A percentile compares a stretch with the other conserved stretches of the same genome.
These are phyloP conservation scores for Corydoras maculifer DNA, from an alignment of 2,113 vertebrate species.

Conservation along the genomic window DNA sequence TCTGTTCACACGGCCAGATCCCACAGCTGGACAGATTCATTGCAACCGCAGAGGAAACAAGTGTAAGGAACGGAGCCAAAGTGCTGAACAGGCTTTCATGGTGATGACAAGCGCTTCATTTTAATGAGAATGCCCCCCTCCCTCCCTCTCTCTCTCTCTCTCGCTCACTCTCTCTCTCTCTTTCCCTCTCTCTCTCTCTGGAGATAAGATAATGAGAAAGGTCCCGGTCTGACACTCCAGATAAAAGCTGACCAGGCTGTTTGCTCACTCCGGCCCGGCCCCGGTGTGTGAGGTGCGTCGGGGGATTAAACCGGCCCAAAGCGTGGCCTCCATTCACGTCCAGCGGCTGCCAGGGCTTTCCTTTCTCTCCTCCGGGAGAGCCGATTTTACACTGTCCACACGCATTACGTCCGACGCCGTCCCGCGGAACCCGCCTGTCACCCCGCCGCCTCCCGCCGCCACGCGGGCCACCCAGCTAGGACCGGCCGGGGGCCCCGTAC, in stretches of 20 bases:
- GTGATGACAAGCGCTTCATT: constrained; percentile 39
- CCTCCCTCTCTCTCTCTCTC: constrained; percentile 4
- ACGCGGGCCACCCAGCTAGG: constrained; percentile 69
- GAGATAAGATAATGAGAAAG: no score
- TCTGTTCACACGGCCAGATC: constrained; percentile 23
- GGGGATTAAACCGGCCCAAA: constrained; percentile 2
- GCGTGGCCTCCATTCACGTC: constrained; percentile 23
- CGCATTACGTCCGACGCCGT: constrained; percentile 65
- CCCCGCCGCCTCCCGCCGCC: constrained; percentile 60
- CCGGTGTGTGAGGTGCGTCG: no score
- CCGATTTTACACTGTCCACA: constrained; percentile 71
- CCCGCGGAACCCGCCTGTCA: constrained; percentile 68
- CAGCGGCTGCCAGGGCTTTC: constrained; percentile 40
- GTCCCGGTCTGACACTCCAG: no score
- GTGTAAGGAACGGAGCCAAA: constrained; percentile 29
- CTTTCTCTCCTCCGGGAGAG: constrained; percentile 58
- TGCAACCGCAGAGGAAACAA: constrained; percentile 20
- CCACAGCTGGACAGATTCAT: constrained; percentile 28
- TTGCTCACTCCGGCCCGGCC: no score
- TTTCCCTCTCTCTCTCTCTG: no score
- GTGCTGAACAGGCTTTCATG: constrained; percentile 33
- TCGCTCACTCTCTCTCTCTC: no score
- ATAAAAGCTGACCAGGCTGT: no score
- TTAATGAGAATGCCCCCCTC: constrained; percentile 39
- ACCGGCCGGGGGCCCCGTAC: constrained; percentile 54